Conservation (phyloP, 2,113 vertebrate genomes). For the Nesogale talazaci region DNA sequence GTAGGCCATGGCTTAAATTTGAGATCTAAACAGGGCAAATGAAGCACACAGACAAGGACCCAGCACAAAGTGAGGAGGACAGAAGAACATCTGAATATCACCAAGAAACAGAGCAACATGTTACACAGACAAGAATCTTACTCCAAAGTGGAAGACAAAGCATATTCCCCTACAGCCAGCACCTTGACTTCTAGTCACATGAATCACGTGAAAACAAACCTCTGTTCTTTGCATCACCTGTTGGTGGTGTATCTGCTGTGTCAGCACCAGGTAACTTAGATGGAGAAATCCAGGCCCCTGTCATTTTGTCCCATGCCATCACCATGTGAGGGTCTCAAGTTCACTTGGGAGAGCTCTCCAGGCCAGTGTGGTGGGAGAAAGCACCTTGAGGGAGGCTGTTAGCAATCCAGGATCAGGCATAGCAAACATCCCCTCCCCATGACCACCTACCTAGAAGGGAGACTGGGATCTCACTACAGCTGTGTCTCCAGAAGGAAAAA, state of each 20-base stretch:
- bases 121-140: background rate
- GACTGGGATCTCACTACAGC: background rate
- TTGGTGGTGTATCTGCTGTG: background rate
- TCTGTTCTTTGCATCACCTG: background rate
- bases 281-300: background rate
- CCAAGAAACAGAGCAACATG: background rate
- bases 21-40: background rate
- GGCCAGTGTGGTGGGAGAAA: background rate
- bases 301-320: background rate
- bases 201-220: background rate
- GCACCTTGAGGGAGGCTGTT: background rate
- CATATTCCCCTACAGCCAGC: background rate
- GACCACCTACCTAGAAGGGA: background rate
- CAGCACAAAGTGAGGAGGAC: background rate
- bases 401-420: background rate
- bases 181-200: background rate
- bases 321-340: background rate
- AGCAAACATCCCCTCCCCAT: rapidly evolving
- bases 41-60: background rate
- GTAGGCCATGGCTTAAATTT: background rate
- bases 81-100: background rate
- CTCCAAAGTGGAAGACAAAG: background rate
- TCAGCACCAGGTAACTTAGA: background rate
- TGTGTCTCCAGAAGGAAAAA: background rate
- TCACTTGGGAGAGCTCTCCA: background rate